These are phyloP conservation scores for Temnopleurus reevesii DNA, from an alignment of 53 echinoderm and acorn worm genomes.

Conservation along the genomic window DNA sequence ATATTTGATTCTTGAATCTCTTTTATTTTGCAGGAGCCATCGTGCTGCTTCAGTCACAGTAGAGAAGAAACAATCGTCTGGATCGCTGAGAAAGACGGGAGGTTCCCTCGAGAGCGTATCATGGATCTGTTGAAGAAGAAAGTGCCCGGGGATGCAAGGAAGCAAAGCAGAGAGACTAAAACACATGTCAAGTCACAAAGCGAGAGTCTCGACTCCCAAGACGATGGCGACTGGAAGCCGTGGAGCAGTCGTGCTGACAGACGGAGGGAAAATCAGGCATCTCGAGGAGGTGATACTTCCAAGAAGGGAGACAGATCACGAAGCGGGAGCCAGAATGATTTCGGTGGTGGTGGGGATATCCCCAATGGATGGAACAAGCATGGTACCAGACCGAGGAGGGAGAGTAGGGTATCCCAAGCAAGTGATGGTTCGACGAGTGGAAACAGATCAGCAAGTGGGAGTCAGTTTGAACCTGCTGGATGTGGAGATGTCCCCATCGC, in stretches of 20 bases:
- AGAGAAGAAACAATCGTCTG: not conserved
- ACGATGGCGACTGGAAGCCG: not conserved
- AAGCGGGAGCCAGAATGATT: no score
- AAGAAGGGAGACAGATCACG: no score
- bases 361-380: no score
- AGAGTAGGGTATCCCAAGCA: no score
- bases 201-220: not conserved
- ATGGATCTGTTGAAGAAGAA: not conserved
- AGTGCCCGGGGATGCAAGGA: not conserved
- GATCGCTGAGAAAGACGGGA: not conserved
- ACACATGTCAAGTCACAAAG: not conserved
- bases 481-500: no score
- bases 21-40: not conserved
- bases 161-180: not conserved
- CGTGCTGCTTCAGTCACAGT: not conserved
- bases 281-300: not conserved
- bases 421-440: no score
- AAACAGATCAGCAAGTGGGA: no score
- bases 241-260: not conserved
- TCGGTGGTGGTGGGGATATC: no score
- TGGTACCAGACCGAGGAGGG: no score
- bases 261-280: not conserved
- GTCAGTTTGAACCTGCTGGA: no score
- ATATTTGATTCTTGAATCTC: not conserved
- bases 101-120: constrained; percentile 1